Conservation (phyloP, 1,140 invertebrate genomes). For the Solen grandis region DNA sequence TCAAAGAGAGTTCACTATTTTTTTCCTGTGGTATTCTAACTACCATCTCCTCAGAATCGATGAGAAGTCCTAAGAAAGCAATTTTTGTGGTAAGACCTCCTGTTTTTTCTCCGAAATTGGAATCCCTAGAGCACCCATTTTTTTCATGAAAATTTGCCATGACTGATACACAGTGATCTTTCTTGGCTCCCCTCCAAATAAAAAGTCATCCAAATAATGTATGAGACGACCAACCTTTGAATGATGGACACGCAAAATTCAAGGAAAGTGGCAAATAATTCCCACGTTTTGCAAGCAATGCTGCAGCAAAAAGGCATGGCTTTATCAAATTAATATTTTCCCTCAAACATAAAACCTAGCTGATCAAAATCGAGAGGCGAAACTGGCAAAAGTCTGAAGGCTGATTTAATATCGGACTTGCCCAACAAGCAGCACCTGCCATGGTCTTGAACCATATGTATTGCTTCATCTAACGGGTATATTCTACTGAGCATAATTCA, state of each 20-base stretch:
- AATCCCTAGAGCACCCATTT: conserved; percentile 2
- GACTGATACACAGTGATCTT: neutral
- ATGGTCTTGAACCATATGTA: conserved; percentile 37
- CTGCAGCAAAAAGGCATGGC: conserved; percentile 41
- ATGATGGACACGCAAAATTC: too few relatives aligned
- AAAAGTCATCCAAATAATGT: conserved; percentile 49
- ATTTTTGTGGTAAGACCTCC: conserved; percentile 17
- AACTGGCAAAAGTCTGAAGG: conserved; percentile 47
- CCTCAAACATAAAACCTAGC: too few relatives aligned
- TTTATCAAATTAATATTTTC: conserved; percentile 47
- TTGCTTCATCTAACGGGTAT: conserved; percentile 48
- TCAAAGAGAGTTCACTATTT: neutral
- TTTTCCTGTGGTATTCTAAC: conserved; percentile 28
- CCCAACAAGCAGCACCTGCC: conserved; percentile 3
- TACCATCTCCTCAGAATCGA: conserved; percentile 22
- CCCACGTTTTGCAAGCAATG: too few relatives aligned
- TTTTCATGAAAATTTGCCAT: neutral
- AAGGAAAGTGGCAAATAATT: too few relatives aligned
- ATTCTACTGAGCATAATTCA: conserved; percentile 24
- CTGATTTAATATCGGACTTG: conserved; percentile 38
- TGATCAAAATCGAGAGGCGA: too few relatives aligned
- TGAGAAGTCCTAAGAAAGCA: too few relatives aligned
- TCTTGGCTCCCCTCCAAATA: conserved; percentile 1
- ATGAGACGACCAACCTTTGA: too few relatives aligned
- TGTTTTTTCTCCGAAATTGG: conserved; percentile 44